phyloP scores from a whole-genome alignment of 92 coral and sea anemone species.

The Epizoanthus scotinus region DNA sequence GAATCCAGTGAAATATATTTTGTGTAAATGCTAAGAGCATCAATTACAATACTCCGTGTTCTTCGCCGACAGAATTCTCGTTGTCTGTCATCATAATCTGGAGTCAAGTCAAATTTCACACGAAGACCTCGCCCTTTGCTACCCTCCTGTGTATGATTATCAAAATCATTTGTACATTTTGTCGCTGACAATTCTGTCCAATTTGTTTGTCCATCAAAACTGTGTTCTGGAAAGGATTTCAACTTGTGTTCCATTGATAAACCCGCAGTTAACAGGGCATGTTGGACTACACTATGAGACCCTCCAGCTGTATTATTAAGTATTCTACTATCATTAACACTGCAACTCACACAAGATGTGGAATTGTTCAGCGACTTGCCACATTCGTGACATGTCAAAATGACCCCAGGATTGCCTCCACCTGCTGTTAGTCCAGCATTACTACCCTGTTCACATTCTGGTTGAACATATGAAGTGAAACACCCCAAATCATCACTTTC shows the following conservation, averaged over 20 bases:
- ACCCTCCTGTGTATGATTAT: constrained; percentile 1
- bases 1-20: constrained; percentile 94
- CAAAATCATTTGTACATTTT: neutral
- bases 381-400: constrained; percentile 64
- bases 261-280: neutral
- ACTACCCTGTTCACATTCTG: constrained; percentile 6
- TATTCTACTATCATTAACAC: neutral
- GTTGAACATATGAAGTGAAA: constrained; percentile 47
- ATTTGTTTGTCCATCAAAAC: neutral
- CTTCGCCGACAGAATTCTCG: constrained; percentile 77
- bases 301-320: neutral
- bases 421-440: constrained; percentile 4
- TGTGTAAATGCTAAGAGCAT: constrained; percentile 95
- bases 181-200: neutral
- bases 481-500: constrained; percentile 68
- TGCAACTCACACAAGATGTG: constrained; percentile 22
- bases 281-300: neutral
- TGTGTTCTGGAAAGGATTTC: neutral
- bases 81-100: constrained; percentile 77
- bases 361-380: constrained; percentile 36
- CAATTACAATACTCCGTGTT: constrained; percentile 87
- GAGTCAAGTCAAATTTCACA: constrained; percentile 84
- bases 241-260: neutral
- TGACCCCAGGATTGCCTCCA: constrained; percentile 44
- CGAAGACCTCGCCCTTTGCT: constrained; percentile 44